These are phyloP conservation scores for Sceloporus tristichus DNA, from an alignment of 2,113 vertebrate genomes.

Conservation along the genomic window DNA sequence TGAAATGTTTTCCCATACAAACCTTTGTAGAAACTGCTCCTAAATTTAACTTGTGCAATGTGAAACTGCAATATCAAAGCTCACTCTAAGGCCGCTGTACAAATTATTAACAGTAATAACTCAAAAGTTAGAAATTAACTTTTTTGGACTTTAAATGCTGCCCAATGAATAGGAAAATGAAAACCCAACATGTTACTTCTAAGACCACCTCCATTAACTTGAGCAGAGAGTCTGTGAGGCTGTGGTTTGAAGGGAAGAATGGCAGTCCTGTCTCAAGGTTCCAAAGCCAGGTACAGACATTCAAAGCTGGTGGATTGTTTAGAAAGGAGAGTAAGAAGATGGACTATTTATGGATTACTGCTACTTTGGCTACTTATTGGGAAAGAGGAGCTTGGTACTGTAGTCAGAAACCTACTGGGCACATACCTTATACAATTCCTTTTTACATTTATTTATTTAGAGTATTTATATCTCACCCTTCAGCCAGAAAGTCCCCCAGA, in stretches of 20 bases:
- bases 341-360: not conserved
- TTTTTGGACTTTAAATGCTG: not conserved
- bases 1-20: not conserved
- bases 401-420: not conserved
- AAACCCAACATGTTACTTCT: not conserved
- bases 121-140: not conserved
- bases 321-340: not conserved
- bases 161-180: not conserved
- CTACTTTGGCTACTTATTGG: not conserved
- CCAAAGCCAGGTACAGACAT: not conserved
- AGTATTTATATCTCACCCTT: too few species aligned
- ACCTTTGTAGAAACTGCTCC: not conserved
- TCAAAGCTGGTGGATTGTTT: not conserved
- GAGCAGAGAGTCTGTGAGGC: not conserved
- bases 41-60: not conserved
- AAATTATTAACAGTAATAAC: not conserved
- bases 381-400: not conserved
- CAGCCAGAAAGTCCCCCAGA: too few species aligned
- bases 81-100: not conserved
- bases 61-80: not conserved
- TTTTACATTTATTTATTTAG: too few species aligned
- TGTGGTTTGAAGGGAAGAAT: not conserved
- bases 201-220: not conserved
- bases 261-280: not conserved
- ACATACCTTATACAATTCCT: not conserved